Base-by-base conservation (phyloP, 2,888 invertebrate species). In the Papilio demoleus region DNA sequence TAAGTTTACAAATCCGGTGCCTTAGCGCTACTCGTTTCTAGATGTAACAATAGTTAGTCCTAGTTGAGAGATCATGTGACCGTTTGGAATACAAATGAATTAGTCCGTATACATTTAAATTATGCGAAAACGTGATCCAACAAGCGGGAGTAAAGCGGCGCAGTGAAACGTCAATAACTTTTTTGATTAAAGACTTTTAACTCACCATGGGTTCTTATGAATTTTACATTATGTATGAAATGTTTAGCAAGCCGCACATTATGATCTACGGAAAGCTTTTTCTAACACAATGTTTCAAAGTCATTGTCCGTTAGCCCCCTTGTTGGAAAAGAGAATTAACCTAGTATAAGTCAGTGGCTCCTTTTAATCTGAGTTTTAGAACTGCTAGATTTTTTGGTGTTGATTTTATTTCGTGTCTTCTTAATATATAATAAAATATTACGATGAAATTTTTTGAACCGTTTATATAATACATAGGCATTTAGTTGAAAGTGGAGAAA, bases 1-100 rank as follows among this genome's bases (percentile, higher is more conserved):
- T 68, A 63, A 64, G 24, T 65, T 65, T 64, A 65, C 40, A 65
- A 68, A 68, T 65, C 68, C 60, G 68, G 68, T 68, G 68, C 68
- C 68, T 68, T 68, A 68, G 68, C 65, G 68, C 68, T 68, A 60
- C 36, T 65, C 27, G 50, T 65, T 68, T 65, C 50, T 68, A 65
- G 64, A 53, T 65, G 59, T 50, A 68, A 58, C 64, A 64, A 68
- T 65, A 65, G 50, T 53, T 65, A 68, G 65, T 60, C 9, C 59
- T 64, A 67, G 50, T 67, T 60, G 38, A 36, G 47, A 50, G 24
- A 67, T 47, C 47, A 47, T 61, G 61, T 24, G 31, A 65, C 40
- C 53, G 31, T 56, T 65, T 24, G 38, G n/a, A 65, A 65, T 56
- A 56, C 24, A 31, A 40, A 40, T 53, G 22, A 56, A 24, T 24